Conservation (phyloP, 2,888 invertebrate genomes). For the Rotaria magnacalcarata region DNA sequence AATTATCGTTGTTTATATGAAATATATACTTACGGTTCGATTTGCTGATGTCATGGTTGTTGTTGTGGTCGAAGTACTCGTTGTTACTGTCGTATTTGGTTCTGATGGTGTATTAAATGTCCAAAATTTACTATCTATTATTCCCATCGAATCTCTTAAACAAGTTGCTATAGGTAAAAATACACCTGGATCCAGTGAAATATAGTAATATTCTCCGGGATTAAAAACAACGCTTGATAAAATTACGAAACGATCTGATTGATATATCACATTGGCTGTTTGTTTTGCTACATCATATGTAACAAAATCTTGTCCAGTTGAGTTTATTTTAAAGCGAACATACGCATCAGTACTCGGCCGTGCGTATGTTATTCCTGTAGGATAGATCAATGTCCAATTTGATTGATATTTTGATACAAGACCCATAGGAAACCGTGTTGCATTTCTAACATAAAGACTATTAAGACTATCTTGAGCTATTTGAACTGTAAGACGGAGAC, state of each 20-base stretch:
- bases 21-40: neutral
- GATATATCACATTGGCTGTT: neutral
- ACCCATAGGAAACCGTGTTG: neutral
- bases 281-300: neutral
- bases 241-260: neutral
- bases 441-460: neutral
- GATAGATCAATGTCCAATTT: neutral
- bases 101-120: neutral
- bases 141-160: neutral
- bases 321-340: neutral
- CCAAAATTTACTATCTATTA: neutral
- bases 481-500: neutral
- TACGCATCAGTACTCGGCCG: neutral
- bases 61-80: neutral
- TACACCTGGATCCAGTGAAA: neutral
- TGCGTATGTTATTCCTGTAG: neutral
- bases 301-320: neutral
- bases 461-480: neutral
- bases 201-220: neutral
- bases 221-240: neutral
- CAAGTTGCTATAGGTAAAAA: slow-evolving; percentile 15
- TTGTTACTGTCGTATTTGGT: neutral
- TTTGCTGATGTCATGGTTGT: neutral
- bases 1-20: neutral
- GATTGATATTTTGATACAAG: slow-evolving; percentile 4